phyloP scores from a whole-genome alignment of 2,113 vertebrate species.

The Takifugu bimaculatus region DNA sequence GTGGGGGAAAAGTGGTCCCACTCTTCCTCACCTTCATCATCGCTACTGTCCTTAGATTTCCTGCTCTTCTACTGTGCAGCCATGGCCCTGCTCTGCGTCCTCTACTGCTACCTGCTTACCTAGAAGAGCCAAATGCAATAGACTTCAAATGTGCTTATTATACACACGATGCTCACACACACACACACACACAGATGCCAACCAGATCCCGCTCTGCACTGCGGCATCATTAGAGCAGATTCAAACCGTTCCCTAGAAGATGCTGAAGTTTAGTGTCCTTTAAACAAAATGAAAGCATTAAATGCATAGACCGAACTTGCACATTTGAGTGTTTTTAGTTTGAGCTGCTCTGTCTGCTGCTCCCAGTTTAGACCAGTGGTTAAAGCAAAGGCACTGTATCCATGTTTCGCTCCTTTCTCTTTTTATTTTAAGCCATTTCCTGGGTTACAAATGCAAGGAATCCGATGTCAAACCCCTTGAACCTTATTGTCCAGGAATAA shows the following conservation, averaged over 20 bases:
- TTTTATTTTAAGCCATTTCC: too few species aligned
- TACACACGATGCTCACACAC: neutral
- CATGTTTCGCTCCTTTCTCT: too few species aligned
- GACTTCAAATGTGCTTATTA: neutral
- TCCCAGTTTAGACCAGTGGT: too few species aligned
- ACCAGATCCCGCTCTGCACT: too few species aligned
- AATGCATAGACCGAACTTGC: neutral
- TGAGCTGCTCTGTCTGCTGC: too few species aligned
- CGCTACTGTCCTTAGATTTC: conserved; percentile 79
- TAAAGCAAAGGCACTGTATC: too few species aligned
- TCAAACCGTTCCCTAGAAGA: too few species aligned
- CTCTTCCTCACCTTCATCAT: conserved; percentile 28
- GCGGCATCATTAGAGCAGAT: too few species aligned
- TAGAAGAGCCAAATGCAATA: conserved; percentile 29
- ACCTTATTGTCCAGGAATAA: too few species aligned
- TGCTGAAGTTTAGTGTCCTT: neutral
- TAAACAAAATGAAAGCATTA: neutral
- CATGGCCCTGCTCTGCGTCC: conserved; percentile 81
- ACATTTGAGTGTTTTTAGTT: too few species aligned
- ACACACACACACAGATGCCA: neutral
- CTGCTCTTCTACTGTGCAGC: conserved; percentile 80
- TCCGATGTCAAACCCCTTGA: too few species aligned
- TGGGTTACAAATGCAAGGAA: too few species aligned
- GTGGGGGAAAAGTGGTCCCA: conserved; percentile 22
- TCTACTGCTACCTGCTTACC: conserved; percentile 67